Conservation (phyloP, 2,797 vertebrate genomes). For the Sorex maritimensis region DNA sequence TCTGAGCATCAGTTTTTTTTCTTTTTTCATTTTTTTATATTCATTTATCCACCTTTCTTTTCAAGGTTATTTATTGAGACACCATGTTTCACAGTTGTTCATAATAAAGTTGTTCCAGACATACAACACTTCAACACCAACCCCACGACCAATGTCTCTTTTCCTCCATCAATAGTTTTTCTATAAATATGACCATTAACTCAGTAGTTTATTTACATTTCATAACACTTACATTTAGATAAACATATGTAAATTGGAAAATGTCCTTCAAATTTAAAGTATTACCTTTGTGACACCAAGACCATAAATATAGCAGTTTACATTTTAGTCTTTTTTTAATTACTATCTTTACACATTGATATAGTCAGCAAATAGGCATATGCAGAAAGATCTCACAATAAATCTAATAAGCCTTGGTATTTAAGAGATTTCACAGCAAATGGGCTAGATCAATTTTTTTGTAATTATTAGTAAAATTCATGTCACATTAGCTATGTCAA, state of each 20-base stretch:
- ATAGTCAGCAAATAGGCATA: background rate
- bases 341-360: background rate
- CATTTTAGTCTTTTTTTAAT: background rate
- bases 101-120: too few relatives aligned
- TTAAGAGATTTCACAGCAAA: background rate
- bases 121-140: too few relatives aligned
- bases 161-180: too few relatives aligned
- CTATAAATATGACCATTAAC: background rate
- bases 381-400: background rate
- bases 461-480: conserved; percentile 22
- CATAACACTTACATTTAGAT: background rate
- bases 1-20: conserved; percentile 10
- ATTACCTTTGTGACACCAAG: conserved; percentile 20
- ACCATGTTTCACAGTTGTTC: too few relatives aligned
- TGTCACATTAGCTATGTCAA: background rate
- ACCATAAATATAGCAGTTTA: conserved; percentile 32
- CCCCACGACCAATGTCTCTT: too few relatives aligned
- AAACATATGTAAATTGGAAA: conserved; percentile 5
- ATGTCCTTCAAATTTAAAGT: background rate
- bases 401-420: background rate
- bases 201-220: background rate
- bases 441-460: conserved; percentile 41
- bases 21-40: too few relatives aligned
- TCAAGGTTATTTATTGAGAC: too few relatives aligned
- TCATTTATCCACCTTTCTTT: too few relatives aligned